Evolutionary conservation across 2,113 vertebrate species (phyloP).

Genomic region (Phasianus colchicus): DNA sequence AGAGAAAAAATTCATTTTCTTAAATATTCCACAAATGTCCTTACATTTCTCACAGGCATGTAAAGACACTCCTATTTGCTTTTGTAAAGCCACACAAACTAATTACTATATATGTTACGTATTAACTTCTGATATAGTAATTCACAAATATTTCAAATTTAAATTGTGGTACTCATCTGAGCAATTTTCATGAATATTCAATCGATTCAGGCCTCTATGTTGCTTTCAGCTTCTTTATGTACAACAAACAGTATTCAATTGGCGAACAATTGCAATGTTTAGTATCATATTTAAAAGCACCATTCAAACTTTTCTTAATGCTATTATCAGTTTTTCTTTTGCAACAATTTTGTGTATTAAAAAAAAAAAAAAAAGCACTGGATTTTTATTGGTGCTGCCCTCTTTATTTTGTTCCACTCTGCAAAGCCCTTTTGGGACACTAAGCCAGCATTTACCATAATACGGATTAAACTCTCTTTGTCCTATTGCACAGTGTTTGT

Average conservation of each 20-base stretch:
- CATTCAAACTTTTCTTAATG: conserved; percentile 86
- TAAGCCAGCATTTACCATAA: conserved; percentile 97
- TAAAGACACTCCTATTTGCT: conserved; percentile 32
- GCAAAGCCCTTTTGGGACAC: conserved; percentile 91
- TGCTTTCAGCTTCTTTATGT: conserved; percentile 84
- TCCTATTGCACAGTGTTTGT: conserved; percentile 89
- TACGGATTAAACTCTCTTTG: conserved; percentile 95
- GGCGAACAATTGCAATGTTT: conserved; percentile 86
- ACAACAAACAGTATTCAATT: conserved; percentile 86
- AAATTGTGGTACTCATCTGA: conserved; percentile 58
- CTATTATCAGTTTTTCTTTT: conserved; percentile 87
- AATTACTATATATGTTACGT: conserved; percentile 2
- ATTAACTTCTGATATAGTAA: not conserved
- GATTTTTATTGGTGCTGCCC: conserved; percentile 85
- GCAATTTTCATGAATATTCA: conserved; percentile 74
- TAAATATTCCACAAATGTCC: not conserved
- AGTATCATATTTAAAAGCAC: conserved; percentile 88
- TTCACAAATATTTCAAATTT: conserved; percentile 64
- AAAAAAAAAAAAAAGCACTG: conserved; percentile 86
- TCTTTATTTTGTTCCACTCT: conserved; percentile 86
- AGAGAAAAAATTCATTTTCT: conserved; percentile 3
- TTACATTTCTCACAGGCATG: not conserved
- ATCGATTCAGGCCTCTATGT: conserved; percentile 44
- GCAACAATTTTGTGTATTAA: conserved; percentile 87
- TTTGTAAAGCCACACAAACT: not conserved